Percentiles rank a stretch among this genome's conserved stretches.
phyloP scores from a whole-genome alignment of 2,113 vertebrate species.

The Hystrix cristata region DNA sequence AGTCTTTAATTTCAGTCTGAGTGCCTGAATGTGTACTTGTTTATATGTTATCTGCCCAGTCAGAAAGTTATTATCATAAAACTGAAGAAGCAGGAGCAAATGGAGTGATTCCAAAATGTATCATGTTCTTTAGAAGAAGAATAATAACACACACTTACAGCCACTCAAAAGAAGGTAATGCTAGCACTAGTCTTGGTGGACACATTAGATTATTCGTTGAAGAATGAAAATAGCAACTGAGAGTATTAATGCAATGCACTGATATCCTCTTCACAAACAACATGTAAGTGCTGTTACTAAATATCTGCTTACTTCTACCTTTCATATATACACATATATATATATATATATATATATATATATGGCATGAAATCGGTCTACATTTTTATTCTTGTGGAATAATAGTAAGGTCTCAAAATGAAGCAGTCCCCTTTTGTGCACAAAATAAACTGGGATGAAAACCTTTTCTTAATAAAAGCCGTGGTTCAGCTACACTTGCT shows the following conservation, averaged over 20 bases:
- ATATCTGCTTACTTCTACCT: neutral
- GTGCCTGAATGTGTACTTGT: neutral
- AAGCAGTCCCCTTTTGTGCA: neutral
- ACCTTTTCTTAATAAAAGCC: constrained; percentile 43
- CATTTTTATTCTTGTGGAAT: neutral
- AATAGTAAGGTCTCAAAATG: neutral
- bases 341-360: neutral
- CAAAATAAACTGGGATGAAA: neutral
- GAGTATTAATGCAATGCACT: neutral
- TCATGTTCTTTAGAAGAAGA: constrained; percentile 22
- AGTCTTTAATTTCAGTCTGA: neutral
- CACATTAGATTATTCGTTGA: constrained; percentile 13
- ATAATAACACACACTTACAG: constrained; percentile 31
- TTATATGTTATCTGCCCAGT: constrained; percentile 4
- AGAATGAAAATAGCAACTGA: constrained; percentile 46
- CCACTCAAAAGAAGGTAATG: constrained; percentile 5
- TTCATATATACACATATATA: neutral
- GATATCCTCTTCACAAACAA: neutral
- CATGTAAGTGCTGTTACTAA: neutral
- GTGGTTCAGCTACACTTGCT: neutral
- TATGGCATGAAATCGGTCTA: neutral
- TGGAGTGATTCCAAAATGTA: constrained; percentile 49
- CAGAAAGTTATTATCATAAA: constrained; percentile 46
- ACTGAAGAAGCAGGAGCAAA: constrained; percentile 34
- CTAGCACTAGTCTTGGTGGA: neutral